Evolutionary conservation across 2,113 vertebrate genomes (phyloP).

Genomic region (Siniperca knerii): DNA sequence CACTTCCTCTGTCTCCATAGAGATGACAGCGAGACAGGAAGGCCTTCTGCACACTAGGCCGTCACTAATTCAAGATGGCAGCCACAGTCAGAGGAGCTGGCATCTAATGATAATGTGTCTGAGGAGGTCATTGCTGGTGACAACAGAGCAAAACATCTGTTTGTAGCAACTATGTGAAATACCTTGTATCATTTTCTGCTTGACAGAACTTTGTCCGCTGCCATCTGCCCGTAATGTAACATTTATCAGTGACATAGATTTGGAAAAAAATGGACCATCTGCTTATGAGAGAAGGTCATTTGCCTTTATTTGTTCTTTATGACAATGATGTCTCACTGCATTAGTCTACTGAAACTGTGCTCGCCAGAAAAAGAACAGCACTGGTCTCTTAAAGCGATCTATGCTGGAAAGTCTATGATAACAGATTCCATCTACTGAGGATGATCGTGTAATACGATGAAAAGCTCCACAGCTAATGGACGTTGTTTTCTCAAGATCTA

Average conservation of each 20-base stretch:
- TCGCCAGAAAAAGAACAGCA: neutral
- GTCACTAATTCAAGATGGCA: conserved; percentile 80
- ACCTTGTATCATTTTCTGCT: conserved; percentile 77
- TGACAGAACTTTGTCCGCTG: conserved; percentile 63
- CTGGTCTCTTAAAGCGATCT: neutral
- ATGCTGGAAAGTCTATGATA: neutral
- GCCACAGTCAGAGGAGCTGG: conserved; percentile 73
- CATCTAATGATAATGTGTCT: conserved; percentile 77
- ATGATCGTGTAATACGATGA: neutral
- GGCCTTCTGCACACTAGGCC: conserved; percentile 72
- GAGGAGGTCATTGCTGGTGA: conserved; percentile 76
- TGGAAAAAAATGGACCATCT: conserved; percentile 55
- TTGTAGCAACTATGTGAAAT: conserved; percentile 68
- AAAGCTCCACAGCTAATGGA: neutral
- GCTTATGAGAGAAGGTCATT: conserved; percentile 55
- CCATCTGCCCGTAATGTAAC: conserved; percentile 72
- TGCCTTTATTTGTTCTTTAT: conserved; percentile 31
- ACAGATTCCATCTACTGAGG: neutral
- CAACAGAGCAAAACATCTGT: conserved; percentile 80
- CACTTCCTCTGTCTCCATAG: conserved; percentile 73
- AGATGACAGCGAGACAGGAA: conserved; percentile 80
- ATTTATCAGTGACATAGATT: conserved; percentile 65
- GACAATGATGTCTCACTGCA: conserved; percentile 17
- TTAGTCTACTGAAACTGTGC: conserved; percentile 1
- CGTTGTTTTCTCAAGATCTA: neutral